These are phyloP conservation scores for Acanthacorydalis orientalis DNA, from an alignment of 2,888 invertebrate genomes.

Conservation along the genomic window DNA sequence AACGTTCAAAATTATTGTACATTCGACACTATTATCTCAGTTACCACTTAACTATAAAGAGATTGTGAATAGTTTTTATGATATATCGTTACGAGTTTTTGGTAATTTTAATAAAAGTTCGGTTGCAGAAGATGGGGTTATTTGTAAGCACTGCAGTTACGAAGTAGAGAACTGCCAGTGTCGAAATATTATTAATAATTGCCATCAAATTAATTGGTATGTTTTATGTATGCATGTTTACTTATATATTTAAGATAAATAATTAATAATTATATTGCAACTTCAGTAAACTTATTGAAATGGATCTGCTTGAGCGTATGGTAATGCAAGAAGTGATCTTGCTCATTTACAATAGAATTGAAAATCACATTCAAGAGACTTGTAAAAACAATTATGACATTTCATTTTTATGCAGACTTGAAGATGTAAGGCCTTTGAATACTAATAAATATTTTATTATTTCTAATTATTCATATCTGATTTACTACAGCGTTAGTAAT, in stretches of 20 bases:
- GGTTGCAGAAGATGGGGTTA: constrained; percentile 37
- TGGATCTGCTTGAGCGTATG: constrained; percentile 65
- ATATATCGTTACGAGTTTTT: constrained; percentile 59
- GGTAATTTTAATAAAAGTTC: constrained; percentile 24
- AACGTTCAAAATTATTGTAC: constrained; percentile 45
- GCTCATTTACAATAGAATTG: constrained; percentile 69
- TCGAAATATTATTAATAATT: constrained; percentile 47
- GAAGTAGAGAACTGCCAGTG: constrained; percentile 44
- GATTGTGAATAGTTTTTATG: constrained; percentile 59
- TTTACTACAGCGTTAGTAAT: too few species aligned
- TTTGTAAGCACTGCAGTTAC: constrained; percentile 58
- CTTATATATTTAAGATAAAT: neutral
- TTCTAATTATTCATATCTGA: too few species aligned
- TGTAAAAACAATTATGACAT: constrained; percentile 79
- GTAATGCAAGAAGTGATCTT: constrained; percentile 72
- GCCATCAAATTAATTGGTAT: constrained; percentile 61
- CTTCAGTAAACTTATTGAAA: constrained; percentile 43
- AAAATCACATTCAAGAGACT: constrained; percentile 64
- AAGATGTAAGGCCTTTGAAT: constrained; percentile 36
- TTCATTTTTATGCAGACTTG: constrained; percentile 58
- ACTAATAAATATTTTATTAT: neutral
- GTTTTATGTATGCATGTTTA: constrained; percentile 9
- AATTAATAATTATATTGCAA: neutral
- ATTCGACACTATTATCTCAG: constrained; percentile 50
- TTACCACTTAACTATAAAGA: constrained; percentile 50